Evolutionary conservation across 2,888 invertebrate species (phyloP), one percentile per base, ranked within the genome.

Genomic region (Pediacus dermestoides): DNA sequence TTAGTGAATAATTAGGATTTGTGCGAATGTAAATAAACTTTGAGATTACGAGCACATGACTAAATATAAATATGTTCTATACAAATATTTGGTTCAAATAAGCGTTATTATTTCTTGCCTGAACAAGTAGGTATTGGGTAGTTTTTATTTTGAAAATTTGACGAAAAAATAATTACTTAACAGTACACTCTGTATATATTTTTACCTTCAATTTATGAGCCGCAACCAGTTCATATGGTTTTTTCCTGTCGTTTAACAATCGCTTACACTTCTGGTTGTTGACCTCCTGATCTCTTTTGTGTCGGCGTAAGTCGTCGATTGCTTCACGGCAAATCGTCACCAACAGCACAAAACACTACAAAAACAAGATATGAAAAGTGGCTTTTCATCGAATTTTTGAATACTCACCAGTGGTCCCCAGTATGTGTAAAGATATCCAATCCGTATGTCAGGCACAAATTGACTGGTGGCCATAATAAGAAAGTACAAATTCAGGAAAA

Each of bases 401-500:
- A n/a, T n/a, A 66, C 73, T 74, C 67, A 81, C 82, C 64, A 99
- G 70, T 28, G 99, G 99, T 44, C 94, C 97, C 99, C 99, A 99
- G 70, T 99, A 99, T 0, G 99, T 99, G 70, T 97, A 99, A 27
- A 97, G 79, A 67, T 94, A 95, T 2, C 99, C 97, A 60, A 99
- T 93, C 55, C 91, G 78, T 52, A 99, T 87, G 60, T 91, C 92
- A 13, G 95, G 93, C 64, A 99, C 90, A 72, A 99, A 96, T 73
- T 99, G 99, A 61, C 94, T 94, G 36, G 88, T 76, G 0, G 99
- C 97, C 97, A 99, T 97, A 40, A 97, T 78, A 52, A 99, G 75
- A 72, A 99, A 99, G 70, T 96, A 99, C 40, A 99, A 72, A 73
- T 99, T 99, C 51, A 99, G 77, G 72, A 99, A 99, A 73, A 96